Base-by-base conservation (phyloP, 2,888 invertebrate species). In the Caenorhabditis panamensis region DNA sequence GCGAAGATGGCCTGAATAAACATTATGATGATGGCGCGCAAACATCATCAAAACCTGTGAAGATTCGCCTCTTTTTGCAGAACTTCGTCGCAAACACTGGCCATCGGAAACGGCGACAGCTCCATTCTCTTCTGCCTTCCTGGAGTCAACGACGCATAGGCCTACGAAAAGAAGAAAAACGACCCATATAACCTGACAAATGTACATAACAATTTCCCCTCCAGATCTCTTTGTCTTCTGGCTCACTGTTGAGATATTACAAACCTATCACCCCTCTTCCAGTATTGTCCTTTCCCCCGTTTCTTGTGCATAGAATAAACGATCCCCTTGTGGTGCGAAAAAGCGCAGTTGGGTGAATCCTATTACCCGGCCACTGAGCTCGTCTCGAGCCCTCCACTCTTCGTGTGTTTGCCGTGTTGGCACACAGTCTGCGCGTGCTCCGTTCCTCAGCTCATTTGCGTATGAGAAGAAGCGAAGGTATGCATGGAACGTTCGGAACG, bases 21-120 rank as follows among this genome's bases (percentile, higher is more conserved):
- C 5, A 31, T 31, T 36, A 36, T 47, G 18, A 47, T 47, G 47
- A 47, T 18, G n/a, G 41, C 41, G 16, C 41, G 41, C 41, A 41
- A 41, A 41, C 41, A 41, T 41, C 41, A 41, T 41, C 41, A 41
- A 36, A 36, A 36, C 36, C n/a, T 36, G 41, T 13, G 13, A 13
- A 41, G 41, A 41, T 16, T 41, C n/a, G 20, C 11, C 36, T 26
- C 13, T 41, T 28, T 66, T 72, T 62, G 37, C 61, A 79, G 79
- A 20, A 6, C 64, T 0, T 59, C 26, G 1, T 31, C 66, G 5
- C 36, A 67, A 62, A 81, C 75, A 3, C 28, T 81, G 47, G 80
- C 72, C 2, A 76, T 81, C 22, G 80, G 80, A 49, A 81, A 66
- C 37, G 80, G 80, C 6, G 80, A 81, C 28, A 81, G 80, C 58